Base-by-base conservation (phyloP, 2,888 invertebrate genomes). In the Chrysolina oricalcia region DNA sequence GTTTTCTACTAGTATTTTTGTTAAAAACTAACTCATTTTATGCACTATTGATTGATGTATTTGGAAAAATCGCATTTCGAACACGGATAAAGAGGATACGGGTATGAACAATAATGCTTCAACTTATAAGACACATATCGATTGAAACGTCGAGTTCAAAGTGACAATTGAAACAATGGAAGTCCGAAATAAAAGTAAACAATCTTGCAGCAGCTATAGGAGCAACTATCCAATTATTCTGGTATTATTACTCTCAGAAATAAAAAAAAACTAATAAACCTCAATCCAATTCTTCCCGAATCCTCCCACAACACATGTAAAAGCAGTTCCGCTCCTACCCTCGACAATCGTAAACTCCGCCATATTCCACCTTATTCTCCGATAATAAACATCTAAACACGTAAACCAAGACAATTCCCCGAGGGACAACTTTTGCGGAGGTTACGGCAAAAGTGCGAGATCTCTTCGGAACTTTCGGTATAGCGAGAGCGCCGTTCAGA, bases 371-470 rank as follows among this genome's bases (percentile, higher is more conserved):
- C 71, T 74, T 71, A 74, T 71, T 74, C 71, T 74, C 50, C 59
- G 74, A 78, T 79, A 82, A 82, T 82, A 82, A 82, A 80, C 75
- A 75, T 75, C 77, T 75, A 78, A 81, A 82, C 81, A 82, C 81
- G 82, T 83, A 82, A 83, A 81, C 82, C 79, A 76, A 81, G 78
- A 81, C 82, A 81, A 83, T 81, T 81, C 81, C 81, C 81, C 73
- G 23, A 63, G 73, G 74, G 77, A 77, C 69, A 77, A 75, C 77
- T 79, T 74, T 75, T 75, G 67, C 73, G 69, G 71, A 76, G 79
- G 77, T 73, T 78, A 76, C 76, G 76, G 74, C 68, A 76, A 79
- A 77, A 77, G 77, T 77, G 79, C 76, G 77, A 75, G 72, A 72
- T 72, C 77, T 72, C 65, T 72, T 53, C 43, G 56, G 64, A 76